Evolutionary conservation across 2,888 invertebrate genomes (phyloP).

Genomic region (Sinhomidia bicolor): DNA sequence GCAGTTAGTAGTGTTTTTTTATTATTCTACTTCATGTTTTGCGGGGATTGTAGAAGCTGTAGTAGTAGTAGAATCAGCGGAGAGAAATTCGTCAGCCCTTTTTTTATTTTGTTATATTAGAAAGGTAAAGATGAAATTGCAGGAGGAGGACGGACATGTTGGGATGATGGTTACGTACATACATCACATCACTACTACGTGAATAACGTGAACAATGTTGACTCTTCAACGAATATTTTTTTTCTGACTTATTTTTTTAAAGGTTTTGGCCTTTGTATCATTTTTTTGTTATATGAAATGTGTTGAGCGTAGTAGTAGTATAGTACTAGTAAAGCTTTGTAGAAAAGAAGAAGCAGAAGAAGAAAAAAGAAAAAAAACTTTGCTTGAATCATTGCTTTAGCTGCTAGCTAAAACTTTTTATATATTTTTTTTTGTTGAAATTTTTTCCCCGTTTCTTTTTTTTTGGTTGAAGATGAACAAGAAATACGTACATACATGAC

Average conservation of each 20-base stretch:
- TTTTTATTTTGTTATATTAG: slow-evolving; percentile 29
- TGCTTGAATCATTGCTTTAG: slow-evolving; percentile 56
- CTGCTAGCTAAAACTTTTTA: slow-evolving; percentile 45
- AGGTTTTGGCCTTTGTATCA: slow-evolving; percentile 29
- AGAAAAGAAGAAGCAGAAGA: too few species aligned
- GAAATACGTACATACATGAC: background rate
- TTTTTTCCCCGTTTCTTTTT: slow-evolving; percentile 12
- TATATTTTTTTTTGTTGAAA: slow-evolving; percentile 24
- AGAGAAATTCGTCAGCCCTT: slow-evolving; percentile 8
- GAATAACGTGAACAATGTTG: slow-evolving; percentile 50
- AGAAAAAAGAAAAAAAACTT: slow-evolving; percentile 34
- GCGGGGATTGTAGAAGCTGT: background rate
- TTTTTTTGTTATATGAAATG: slow-evolving; percentile 20
- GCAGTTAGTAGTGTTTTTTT: background rate
- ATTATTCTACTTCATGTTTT: slow-evolving; percentile 23
- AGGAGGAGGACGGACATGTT: slow-evolving; percentile 51
- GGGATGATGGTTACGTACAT: slow-evolving; percentile 39
- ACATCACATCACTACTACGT: background rate
- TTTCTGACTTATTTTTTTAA: too few species aligned
- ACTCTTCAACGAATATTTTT: slow-evolving; percentile 23
- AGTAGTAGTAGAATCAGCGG: too few species aligned
- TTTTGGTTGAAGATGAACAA: background rate
- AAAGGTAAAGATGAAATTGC: slow-evolving; percentile 61
- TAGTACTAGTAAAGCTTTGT: too few species aligned
- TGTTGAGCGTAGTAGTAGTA: background rate